These are phyloP conservation scores for Anthrax anthrax DNA, from an alignment of 2,888 invertebrate species.

Conservation along the genomic window DNA sequence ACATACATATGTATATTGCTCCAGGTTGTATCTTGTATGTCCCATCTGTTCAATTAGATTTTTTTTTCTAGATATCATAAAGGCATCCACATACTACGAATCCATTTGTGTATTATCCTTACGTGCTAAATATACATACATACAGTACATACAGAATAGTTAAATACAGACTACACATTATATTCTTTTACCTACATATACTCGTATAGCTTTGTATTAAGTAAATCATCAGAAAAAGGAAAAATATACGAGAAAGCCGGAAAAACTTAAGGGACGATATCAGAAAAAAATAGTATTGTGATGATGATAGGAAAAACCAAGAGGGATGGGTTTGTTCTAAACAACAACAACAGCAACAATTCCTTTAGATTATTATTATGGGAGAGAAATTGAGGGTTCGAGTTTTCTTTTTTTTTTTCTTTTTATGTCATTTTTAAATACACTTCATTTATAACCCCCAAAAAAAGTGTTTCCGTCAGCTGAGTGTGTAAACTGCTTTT, in stretches of 20 bases:
- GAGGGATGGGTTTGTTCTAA: not conserved
- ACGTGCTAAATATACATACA: too few species aligned
- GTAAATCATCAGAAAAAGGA: not conserved
- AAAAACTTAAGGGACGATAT: not conserved
- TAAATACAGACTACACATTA: too few species aligned
- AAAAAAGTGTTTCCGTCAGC: slow-evolving; percentile 3
- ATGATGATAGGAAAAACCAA: not conserved
- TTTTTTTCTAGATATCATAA: not conserved
- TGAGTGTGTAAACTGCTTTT: slow-evolving; percentile 8
- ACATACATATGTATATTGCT: not conserved
- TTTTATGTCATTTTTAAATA: not conserved
- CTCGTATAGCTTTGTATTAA: too few species aligned
- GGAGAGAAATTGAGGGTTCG: too few species aligned
- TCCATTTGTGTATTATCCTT: too few species aligned
- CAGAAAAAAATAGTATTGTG: not conserved
- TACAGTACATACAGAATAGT: too few species aligned
- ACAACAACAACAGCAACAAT: not conserved
- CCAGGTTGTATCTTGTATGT: not conserved
- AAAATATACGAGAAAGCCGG: not conserved
- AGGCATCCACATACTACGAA: too few species aligned
- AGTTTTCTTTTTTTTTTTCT: not conserved
- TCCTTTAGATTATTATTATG: too few species aligned
- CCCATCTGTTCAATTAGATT: not conserved
- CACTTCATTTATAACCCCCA: slow-evolving; percentile 3
- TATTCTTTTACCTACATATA: too few species aligned